phyloP scores from a whole-genome alignment of 2,888 invertebrate species.

The Crepidodera aurea region DNA sequence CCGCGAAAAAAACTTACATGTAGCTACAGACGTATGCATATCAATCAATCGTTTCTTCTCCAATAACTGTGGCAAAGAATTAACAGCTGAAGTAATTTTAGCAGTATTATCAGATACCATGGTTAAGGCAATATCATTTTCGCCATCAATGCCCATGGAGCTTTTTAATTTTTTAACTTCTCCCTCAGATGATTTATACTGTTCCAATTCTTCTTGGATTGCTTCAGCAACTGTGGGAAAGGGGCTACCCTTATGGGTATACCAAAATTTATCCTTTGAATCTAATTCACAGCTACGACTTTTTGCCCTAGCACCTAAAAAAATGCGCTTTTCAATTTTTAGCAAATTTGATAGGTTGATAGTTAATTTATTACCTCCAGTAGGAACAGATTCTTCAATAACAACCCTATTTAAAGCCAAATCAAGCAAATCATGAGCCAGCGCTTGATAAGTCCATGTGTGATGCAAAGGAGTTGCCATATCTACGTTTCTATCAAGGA shows the following conservation, averaged over 20 bases:
- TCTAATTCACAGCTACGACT: constrained; percentile 91
- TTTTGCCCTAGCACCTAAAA: constrained; percentile 77
- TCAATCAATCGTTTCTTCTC: constrained; percentile 98
- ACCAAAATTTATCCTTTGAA: constrained; percentile 91
- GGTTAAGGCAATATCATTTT: constrained; percentile 84
- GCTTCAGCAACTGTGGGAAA: constrained; percentile 97
- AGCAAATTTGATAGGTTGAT: no score
- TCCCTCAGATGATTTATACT: constrained; percentile 89
- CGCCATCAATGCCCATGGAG: constrained; percentile 92
- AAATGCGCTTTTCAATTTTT: no score
- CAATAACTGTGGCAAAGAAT: constrained; percentile 93
- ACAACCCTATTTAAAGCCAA: constrained; percentile 81
- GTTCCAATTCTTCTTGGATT: constrained; percentile 97
- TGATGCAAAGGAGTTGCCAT: constrained; percentile 98
- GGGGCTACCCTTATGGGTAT: constrained; percentile 90
- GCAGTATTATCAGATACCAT: constrained; percentile 94
- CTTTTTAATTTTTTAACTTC: constrained; percentile 95
- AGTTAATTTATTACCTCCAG: constrained; percentile 50
- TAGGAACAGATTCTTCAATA: constrained; percentile 56
- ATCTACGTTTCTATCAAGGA: constrained; percentile 94
- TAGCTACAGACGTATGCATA: constrained; percentile 98
- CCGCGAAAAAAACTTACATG: constrained; percentile 66
- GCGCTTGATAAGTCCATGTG: constrained; percentile 99
- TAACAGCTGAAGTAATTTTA: constrained; percentile 92
- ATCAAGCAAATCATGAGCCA: constrained; percentile 95